Conservation (phyloP, 2,797 vertebrate species). For the Yasuhikotakia modesta region DNA sequence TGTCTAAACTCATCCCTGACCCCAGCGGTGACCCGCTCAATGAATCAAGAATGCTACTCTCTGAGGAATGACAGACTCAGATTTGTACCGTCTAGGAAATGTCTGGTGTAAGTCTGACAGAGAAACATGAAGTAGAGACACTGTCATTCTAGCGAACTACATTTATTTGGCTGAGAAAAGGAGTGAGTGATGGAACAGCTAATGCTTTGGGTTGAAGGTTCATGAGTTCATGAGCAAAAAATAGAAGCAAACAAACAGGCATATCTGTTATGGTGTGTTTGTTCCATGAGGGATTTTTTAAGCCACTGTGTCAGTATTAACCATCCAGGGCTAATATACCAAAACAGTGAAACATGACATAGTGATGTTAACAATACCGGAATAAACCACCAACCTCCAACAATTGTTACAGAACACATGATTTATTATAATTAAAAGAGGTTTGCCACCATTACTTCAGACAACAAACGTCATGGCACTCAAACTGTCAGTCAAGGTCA, state of each 20-base stretch:
- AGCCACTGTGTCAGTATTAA: not conserved
- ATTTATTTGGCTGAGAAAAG: constrained; percentile 16
- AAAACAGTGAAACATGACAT: not conserved
- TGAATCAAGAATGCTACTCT: constrained; percentile 16
- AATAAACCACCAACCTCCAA: not conserved
- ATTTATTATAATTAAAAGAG: not conserved
- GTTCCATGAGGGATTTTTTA: not conserved
- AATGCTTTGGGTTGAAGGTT: constrained; percentile 17
- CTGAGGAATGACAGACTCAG: constrained; percentile 32
- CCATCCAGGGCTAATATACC: not conserved
- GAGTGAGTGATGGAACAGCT: constrained; percentile 8
- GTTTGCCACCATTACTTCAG: not conserved
- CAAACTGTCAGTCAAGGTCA: not conserved
- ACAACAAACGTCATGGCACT: not conserved
- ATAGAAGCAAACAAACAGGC: not conserved
- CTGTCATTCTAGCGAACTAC: not conserved
- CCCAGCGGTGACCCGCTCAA: constrained; percentile 8
- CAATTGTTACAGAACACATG: not conserved
- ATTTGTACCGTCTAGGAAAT: constrained; percentile 49
- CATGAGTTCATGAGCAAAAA: not conserved
- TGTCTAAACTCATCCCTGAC: constrained; percentile 33
- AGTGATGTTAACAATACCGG: not conserved
- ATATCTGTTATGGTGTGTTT: not conserved
- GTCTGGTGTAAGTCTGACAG: constrained; percentile 24
- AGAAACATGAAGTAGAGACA: constrained; percentile 26